These are phyloP conservation scores for Centropus bengalensis DNA, from an alignment of 2,113 vertebrate genomes.

Conservation along the genomic window DNA sequence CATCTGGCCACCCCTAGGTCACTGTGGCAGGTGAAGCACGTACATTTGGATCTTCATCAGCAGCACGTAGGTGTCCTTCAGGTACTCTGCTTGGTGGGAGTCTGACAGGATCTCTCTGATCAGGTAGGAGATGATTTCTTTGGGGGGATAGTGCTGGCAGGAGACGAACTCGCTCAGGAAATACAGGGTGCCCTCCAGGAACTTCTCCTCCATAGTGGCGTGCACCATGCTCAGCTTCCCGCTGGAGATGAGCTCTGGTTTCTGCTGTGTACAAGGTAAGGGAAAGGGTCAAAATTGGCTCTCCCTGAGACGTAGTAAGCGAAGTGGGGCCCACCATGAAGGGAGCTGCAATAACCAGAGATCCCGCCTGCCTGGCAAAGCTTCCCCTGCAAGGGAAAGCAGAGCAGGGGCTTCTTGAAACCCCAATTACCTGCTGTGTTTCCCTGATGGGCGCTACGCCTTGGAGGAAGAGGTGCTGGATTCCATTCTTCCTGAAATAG, in stretches of 20 bases:
- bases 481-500: constrained; percentile 69
- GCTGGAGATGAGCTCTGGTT: constrained; percentile 78
- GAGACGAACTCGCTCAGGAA: constrained; percentile 90
- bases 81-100: constrained; percentile 68
- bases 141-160: constrained; percentile 81
- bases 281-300: not conserved
- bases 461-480: constrained; percentile 77
- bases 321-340: not conserved
- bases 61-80: constrained; percentile 85
- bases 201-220: constrained; percentile 89
- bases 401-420: not conserved
- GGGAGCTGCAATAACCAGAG: not conserved
- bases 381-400: not conserved
- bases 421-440: constrained; percentile 66
- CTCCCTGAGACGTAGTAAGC: not conserved
- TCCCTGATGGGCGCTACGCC: constrained; percentile 53
- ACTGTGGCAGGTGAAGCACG: not conserved
- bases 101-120: constrained; percentile 83
- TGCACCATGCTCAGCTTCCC: constrained; percentile 85
- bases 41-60: constrained; percentile 94
- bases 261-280: constrained; percentile 55
- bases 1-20: not conserved
- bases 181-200: constrained; percentile 86
- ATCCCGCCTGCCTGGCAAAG: not conserved
- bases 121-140: constrained; percentile 82